A percentile compares a stretch with the other conserved stretches of the same genome.
Evolutionary conservation across 1,140 invertebrate genomes (phyloP).

Genomic region (Agrilus planipennis): DNA sequence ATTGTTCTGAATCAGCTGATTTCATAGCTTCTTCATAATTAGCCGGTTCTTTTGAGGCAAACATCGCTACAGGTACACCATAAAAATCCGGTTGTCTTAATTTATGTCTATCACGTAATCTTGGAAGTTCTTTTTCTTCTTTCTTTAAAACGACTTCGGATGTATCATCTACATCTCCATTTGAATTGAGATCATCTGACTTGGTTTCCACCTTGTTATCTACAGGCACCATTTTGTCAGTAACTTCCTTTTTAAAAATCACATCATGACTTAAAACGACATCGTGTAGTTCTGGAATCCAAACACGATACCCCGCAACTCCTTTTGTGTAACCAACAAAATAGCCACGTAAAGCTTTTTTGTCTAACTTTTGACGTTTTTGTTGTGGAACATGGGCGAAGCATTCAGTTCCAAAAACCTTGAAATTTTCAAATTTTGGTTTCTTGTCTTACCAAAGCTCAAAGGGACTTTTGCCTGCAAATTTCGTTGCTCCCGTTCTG

Average conservation of each 20-base stretch:
- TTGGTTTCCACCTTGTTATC: too few relatives aligned
- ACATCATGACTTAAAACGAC: slow-evolving; percentile 21
- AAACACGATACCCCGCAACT: slow-evolving; percentile 22
- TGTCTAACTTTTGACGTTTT: slow-evolving; percentile 18
- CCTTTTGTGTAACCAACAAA: slow-evolving; percentile 24
- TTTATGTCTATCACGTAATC: too few relatives aligned
- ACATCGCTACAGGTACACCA: too few relatives aligned
- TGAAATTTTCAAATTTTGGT: slow-evolving; percentile 11
- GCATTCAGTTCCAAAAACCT: slow-evolving; percentile 3
- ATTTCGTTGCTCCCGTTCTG: slow-evolving; percentile 4
- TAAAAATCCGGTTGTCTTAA: too few relatives aligned
- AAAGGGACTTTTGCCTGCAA: not conserved
- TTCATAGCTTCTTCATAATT: too few relatives aligned
- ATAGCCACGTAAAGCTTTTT: slow-evolving; percentile 13
- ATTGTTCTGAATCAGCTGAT: too few relatives aligned
- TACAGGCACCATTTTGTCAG: not conserved
- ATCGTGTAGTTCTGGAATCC: slow-evolving; percentile 12
- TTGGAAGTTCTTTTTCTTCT: too few relatives aligned
- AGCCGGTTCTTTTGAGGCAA: too few relatives aligned
- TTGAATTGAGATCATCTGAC: too few relatives aligned
- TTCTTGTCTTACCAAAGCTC: slow-evolving; percentile 10
- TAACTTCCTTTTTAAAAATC: slow-evolving; percentile 13
- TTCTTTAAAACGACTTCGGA: too few relatives aligned
- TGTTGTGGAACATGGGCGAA: slow-evolving; percentile 19
- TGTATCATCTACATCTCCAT: too few relatives aligned